Evolutionary conservation across 2,888 invertebrate genomes (phyloP).

Genomic region (Allolobophora icterica): DNA sequence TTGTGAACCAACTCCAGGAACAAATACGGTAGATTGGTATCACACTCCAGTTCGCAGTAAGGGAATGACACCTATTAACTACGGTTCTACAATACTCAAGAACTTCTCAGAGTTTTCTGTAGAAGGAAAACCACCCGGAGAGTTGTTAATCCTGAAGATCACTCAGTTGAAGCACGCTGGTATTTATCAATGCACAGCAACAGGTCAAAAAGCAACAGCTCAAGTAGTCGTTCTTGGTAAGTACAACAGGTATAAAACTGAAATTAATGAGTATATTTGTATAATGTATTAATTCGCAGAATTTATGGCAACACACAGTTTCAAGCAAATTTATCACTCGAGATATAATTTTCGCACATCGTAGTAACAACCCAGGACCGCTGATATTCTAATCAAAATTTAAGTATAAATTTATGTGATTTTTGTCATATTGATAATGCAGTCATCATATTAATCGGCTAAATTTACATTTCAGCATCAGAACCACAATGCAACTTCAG

Average conservation of each 20-base stretch:
- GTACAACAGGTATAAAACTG: not conserved
- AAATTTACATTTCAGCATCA: not conserved
- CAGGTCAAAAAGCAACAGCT: not conserved
- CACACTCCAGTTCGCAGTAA: not conserved
- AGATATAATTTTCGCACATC: too few relatives aligned
- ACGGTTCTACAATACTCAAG: not conserved
- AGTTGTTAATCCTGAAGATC: not conserved
- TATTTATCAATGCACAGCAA: not conserved
- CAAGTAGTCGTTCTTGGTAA: not conserved
- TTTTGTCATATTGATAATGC: too few relatives aligned
- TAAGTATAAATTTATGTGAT: not conserved
- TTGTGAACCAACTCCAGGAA: not conserved
- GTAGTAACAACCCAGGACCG: not conserved
- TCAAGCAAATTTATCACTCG: too few relatives aligned
- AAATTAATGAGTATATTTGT: too few relatives aligned
- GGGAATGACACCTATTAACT: not conserved
- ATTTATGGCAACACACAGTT: not conserved
- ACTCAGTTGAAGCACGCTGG: not conserved
- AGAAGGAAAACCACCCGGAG: not conserved
- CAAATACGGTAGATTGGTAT: not conserved
- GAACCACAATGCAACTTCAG: not conserved
- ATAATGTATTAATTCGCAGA: too few relatives aligned
- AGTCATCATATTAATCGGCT: not conserved
- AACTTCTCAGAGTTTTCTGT: constrained; percentile 4
- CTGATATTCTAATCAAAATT: not conserved